Evolutionary conservation across 2,888 invertebrate genomes (phyloP), one percentile per base, ranked within the genome.

Genomic region (Hartigia nigra): DNA sequence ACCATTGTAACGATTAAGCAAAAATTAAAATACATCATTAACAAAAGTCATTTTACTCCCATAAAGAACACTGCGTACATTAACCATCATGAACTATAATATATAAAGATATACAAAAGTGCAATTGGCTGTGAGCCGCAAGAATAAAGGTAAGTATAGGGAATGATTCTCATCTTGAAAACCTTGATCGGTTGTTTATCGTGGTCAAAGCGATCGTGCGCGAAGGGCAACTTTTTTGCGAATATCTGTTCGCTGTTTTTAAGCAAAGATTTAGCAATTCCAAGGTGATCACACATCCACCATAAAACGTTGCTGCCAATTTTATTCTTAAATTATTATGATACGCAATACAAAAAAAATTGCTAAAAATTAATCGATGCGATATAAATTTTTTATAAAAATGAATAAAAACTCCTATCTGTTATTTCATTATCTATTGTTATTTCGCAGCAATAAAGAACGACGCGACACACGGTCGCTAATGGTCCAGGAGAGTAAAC

Each of bases 401-500:
- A 23, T 23, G 23, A 9, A 55, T 9, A 55, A 55, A 55, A 23
- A 55, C 23, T 23, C 23, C 5, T 9, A 2, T 2, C 23, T 23
- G 55, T 55, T 55, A 23, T 55, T 55, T 9, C 23, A 1, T 55
- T 55, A 55, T 23, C 9, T 23, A 55, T 55, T 23, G 55, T 23
- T 23, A 23, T 9, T 23, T 2, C 5, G 23, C 1, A 9, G 23
- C 5, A 14, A 2, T 14, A 36, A 78, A 36, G 31, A 37, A 75
- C 3, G 37, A 75, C 4, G 75, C 35, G 75, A 32, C 37, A 31
- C 75, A 23, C 23, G 69, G n/a, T 55, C 23, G 76, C 36, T 14
- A 79, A 79, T 74, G 74, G 69, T 31, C 79, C 75, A 77, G 81
- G 78, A 83, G 80, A 81, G 82, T 81, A 83, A 84, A 83, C 84